These are phyloP conservation scores for Hydrophis major DNA, from an alignment of 2,797 vertebrate genomes.

Conservation along the genomic window DNA sequence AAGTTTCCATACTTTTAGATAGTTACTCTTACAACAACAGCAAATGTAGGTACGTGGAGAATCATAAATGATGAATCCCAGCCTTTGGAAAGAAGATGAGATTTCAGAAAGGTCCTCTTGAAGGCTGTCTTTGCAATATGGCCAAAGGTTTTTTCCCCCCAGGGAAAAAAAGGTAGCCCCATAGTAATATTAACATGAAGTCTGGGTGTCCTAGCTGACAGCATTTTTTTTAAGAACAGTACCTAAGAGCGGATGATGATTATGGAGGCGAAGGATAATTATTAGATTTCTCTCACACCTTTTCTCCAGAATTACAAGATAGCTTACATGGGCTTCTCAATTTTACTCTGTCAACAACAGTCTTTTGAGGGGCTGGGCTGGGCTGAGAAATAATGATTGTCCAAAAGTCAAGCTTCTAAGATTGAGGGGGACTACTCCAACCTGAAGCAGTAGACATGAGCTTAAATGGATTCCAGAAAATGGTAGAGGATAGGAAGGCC, in stretches of 20 bases:
- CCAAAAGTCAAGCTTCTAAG: background rate
- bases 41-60: background rate
- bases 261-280: background rate
- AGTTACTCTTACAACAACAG: background rate
- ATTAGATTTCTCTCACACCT: background rate
- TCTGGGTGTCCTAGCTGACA: background rate
- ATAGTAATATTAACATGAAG: background rate
- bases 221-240: background rate
- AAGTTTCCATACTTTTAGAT: background rate
- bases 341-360: background rate
- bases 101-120: background rate
- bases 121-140: background rate
- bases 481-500: no score
- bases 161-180: background rate
- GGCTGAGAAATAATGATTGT: background rate
- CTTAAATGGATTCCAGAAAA: no score
- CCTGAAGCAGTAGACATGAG: no score
- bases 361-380: background rate
- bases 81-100: background rate
- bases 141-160: no score
- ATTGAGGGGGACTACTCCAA: background rate
- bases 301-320: background rate
- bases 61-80: background rate
- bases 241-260: background rate
- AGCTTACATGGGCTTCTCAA: background rate